Evolutionary conservation across 2,113 vertebrate genomes (phyloP).

Genomic region (Hucho hucho): DNA sequence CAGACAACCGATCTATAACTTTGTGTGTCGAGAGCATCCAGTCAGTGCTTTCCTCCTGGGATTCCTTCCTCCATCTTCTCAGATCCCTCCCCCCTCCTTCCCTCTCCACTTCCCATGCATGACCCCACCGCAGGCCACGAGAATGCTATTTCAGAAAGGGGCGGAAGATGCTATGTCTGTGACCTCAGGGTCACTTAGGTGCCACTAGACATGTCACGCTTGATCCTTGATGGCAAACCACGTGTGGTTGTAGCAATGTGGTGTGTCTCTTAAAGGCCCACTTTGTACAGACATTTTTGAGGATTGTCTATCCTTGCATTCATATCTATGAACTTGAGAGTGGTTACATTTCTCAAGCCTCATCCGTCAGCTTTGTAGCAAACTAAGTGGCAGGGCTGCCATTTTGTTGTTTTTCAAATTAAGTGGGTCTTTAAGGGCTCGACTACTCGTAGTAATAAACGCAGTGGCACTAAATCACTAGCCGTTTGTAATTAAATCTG

Average conservation of each 20-base stretch:
- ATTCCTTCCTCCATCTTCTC: constrained; percentile 14
- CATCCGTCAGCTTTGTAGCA: background rate
- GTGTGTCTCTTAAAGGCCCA: constrained; percentile 52
- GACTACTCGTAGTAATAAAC: no score
- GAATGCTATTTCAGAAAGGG: constrained; percentile 51
- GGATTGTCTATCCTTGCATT: background rate
- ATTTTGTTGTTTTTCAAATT: background rate
- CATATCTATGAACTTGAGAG: background rate
- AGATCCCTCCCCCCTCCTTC: constrained; percentile 16
- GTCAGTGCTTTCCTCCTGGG: background rate
- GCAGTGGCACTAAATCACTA: no score
- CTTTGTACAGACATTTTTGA: background rate
- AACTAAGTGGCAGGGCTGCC: background rate
- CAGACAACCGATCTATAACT: background rate
- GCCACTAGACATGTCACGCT: constrained; percentile 71
- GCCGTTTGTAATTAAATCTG: background rate
- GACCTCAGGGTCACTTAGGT: constrained; percentile 67
- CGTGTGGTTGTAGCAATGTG: constrained; percentile 51
- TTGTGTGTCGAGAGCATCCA: constrained; percentile 10
- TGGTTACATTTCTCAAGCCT: background rate
- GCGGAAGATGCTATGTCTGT: constrained; percentile 48
- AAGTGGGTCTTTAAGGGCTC: background rate
- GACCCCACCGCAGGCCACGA: constrained; percentile 49
- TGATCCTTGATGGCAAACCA: constrained; percentile 55
- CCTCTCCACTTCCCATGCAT: background rate